Conservation (phyloP, 1,140 invertebrate genomes). For the Aphaenogaster floridana region DNA sequence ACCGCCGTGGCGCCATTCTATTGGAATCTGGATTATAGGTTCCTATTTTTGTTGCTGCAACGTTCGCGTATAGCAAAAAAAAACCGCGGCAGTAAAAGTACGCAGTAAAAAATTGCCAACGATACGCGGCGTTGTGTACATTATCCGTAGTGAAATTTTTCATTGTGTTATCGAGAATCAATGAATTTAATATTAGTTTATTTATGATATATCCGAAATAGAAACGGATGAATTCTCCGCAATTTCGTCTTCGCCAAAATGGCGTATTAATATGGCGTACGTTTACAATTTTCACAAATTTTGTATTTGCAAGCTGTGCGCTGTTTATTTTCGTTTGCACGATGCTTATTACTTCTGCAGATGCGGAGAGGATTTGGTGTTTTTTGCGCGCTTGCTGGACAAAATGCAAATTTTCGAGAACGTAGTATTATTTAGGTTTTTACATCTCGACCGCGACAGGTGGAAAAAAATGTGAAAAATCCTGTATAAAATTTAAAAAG, state of each 20-base stretch:
- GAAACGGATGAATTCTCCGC: background rate
- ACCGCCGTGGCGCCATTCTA: slow-evolving; percentile 38
- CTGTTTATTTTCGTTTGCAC: slow-evolving; percentile 28
- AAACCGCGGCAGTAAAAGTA: slow-evolving; percentile 35
- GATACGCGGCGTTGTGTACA: background rate
- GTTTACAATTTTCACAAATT: slow-evolving; percentile 23
- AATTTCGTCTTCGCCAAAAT: background rate
- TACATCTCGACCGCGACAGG: slow-evolving; percentile 43
- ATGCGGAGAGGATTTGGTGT: slow-evolving; percentile 8
- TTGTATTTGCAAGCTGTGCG: slow-evolving; percentile 2
- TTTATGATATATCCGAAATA: slow-evolving; percentile 25
- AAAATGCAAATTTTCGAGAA: slow-evolving; percentile 47
- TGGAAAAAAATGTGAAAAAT: slow-evolving; percentile 46
- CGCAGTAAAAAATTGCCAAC: slow-evolving; percentile 27
- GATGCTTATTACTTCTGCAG: slow-evolving; percentile 29
- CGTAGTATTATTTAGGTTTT: slow-evolving; percentile 52
- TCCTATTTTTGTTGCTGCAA: slow-evolving; percentile 67
- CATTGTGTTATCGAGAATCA: slow-evolving; percentile 60
- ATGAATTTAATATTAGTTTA: slow-evolving; percentile 73
- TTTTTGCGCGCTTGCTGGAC: slow-evolving; percentile 35
- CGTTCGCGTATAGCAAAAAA: slow-evolving; percentile 11
- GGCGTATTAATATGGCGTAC: background rate
- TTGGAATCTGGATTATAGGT: slow-evolving; percentile 71
- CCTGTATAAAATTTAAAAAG: slow-evolving; percentile 59
- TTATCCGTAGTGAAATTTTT: slow-evolving; percentile 25